These are phyloP conservation scores for Pelmatolapia mariae DNA, from an alignment of 2,113 vertebrate genomes.

Conservation along the genomic window DNA sequence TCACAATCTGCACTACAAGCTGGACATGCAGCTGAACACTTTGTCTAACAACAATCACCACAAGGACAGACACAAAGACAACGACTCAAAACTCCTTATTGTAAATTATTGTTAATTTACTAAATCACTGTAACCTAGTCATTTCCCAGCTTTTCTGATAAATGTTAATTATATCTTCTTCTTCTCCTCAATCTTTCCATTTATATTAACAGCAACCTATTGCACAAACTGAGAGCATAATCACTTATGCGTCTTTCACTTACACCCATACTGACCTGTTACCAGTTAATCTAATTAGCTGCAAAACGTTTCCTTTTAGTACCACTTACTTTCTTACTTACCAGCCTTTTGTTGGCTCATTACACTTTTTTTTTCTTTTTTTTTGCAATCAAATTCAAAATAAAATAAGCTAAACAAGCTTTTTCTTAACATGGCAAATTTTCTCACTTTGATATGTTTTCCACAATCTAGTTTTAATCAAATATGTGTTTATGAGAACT, in stretches of 20 bases:
- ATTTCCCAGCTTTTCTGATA: not conserved
- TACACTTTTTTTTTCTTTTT: not conserved
- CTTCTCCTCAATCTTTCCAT: not conserved
- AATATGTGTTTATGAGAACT: not conserved
- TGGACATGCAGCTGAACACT: not conserved
- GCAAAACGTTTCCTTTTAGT: not conserved
- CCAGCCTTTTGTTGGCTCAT: not conserved
- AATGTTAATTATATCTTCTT: not conserved
- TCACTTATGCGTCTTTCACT: not conserved
- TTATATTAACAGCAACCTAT: not conserved
- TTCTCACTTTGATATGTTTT: not conserved
- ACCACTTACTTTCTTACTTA: not conserved
- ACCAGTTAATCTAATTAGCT: not conserved
- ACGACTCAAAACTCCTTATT: not conserved
- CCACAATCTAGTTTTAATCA: not conserved
- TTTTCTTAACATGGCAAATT: not conserved
- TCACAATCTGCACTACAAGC: not conserved
- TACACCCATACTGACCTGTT: not conserved
- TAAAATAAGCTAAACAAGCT: not conserved
- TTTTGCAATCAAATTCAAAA: not conserved
- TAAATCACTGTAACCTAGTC: not conserved
- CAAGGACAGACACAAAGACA: not conserved
- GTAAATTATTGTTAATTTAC: not conserved
- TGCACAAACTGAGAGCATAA: not conserved
- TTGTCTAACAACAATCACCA: not conserved